phyloP scores from a whole-genome alignment of 2,113 vertebrate genomes.

The Zingel zingel region DNA sequence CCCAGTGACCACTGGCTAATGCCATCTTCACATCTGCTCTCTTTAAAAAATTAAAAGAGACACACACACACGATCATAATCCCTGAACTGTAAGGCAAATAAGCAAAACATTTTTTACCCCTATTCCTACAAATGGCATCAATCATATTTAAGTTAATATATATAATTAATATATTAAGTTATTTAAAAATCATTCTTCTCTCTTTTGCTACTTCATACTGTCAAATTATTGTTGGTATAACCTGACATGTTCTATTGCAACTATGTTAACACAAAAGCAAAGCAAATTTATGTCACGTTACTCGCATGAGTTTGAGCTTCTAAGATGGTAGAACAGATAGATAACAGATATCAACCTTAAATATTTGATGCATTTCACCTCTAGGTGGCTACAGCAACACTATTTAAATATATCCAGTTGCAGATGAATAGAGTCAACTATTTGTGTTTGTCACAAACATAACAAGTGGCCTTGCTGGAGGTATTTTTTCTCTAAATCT shows the following conservation, averaged over 20 bases:
- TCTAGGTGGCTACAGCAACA: background rate
- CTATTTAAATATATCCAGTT: background rate
- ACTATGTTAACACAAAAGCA: too few relatives aligned
- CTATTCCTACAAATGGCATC: too few relatives aligned
- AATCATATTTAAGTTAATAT: too few relatives aligned
- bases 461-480: background rate
- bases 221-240: too few relatives aligned
- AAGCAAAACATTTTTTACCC: too few relatives aligned
- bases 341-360: background rate
- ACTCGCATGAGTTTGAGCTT: too few relatives aligned
- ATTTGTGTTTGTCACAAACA: background rate
- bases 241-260: too few relatives aligned
- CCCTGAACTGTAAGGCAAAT: too few relatives aligned
- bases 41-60: background rate
- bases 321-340: background rate
- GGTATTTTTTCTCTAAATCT: background rate
- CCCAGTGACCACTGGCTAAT: slow-evolving; percentile 83
- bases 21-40: slow-evolving; percentile 62
- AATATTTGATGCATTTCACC: background rate
- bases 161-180: too few relatives aligned
- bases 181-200: too few relatives aligned
- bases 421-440: background rate
- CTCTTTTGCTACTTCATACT: too few relatives aligned
- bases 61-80: slow-evolving; percentile 13
- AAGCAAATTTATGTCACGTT: too few relatives aligned